Evolutionary conservation across 2,888 invertebrate genomes (phyloP).

Genomic region (Eilema depressum): DNA sequence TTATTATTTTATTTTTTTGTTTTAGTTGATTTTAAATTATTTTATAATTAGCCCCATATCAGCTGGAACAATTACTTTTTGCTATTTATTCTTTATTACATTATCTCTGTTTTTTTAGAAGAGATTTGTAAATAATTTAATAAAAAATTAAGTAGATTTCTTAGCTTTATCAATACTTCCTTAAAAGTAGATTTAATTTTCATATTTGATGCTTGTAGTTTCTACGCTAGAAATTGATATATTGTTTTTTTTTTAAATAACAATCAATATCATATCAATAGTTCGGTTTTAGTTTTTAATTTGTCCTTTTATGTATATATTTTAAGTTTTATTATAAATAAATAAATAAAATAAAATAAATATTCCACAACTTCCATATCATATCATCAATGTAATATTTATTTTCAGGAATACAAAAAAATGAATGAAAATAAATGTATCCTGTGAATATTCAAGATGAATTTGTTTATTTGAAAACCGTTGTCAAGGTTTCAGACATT

Average conservation of each 20-base stretch:
- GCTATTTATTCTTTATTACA: neutral
- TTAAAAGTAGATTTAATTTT: too few species aligned
- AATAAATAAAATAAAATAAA: too few species aligned
- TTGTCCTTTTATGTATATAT: too few species aligned
- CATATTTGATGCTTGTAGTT: neutral
- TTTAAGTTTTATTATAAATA: too few species aligned
- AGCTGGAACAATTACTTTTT: slow-evolving; percentile 1
- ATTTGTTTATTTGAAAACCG: neutral
- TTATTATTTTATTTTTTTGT: neutral
- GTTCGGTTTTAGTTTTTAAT: too few species aligned
- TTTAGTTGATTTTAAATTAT: neutral
- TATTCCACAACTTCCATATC: too few species aligned
- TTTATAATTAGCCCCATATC: neutral
- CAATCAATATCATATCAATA: too few species aligned
- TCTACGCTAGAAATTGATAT: too few species aligned
- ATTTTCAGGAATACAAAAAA: slow-evolving; percentile 13
- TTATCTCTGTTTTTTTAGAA: neutral
- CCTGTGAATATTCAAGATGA: neutral
- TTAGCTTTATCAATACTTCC: neutral
- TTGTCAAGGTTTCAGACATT: neutral
- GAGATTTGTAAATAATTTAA: neutral
- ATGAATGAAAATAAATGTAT: slow-evolving; percentile 2
- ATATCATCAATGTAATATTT: neutral
- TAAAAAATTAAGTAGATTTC: neutral
- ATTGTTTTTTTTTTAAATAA: too few species aligned